Evolutionary conservation across 2,797 vertebrate species (phyloP).

Genomic region (Sciurus carolinensis): DNA sequence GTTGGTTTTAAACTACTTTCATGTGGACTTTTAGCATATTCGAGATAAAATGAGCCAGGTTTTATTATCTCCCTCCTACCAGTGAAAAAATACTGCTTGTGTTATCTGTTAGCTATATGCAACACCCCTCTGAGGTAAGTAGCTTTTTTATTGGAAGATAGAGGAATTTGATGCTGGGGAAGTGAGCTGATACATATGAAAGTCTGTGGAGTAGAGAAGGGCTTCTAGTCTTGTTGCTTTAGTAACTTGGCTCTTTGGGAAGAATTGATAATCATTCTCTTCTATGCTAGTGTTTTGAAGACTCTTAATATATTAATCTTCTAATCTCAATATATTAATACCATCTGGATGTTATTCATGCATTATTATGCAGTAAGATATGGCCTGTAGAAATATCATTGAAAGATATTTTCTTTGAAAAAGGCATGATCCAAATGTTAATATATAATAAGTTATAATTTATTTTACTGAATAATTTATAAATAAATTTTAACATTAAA

Average conservation of each 20-base stretch:
- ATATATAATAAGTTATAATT: slow-evolving; percentile 35
- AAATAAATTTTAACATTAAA: slow-evolving; percentile 1
- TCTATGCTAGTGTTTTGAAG: neutral
- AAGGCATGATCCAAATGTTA: neutral
- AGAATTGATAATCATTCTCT: neutral
- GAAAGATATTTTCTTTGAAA: slow-evolving; percentile 29
- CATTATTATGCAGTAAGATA: slow-evolving; percentile 27
- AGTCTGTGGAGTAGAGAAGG: neutral
- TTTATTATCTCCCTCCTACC: neutral
- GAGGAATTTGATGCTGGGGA: neutral
- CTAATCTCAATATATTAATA: neutral
- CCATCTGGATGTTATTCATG: slow-evolving; percentile 13
- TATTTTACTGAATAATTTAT: neutral
- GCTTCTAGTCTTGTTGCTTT: neutral
- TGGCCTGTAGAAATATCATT: neutral
- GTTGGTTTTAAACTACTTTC: neutral
- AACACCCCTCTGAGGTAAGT: neutral
- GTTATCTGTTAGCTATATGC: neutral
- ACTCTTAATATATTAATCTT: neutral
- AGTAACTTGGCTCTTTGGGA: neutral
- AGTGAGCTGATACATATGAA: neutral
- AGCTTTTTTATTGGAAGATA: neutral
- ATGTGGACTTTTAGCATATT: neutral
- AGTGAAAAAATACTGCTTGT: no score
- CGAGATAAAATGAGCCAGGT: neutral